A percentile compares a stretch with the other conserved stretches of the same genome.
Evolutionary conservation across 1,140 invertebrate genomes (phyloP).

Genomic region (Amphibalanus amphitrite): DNA sequence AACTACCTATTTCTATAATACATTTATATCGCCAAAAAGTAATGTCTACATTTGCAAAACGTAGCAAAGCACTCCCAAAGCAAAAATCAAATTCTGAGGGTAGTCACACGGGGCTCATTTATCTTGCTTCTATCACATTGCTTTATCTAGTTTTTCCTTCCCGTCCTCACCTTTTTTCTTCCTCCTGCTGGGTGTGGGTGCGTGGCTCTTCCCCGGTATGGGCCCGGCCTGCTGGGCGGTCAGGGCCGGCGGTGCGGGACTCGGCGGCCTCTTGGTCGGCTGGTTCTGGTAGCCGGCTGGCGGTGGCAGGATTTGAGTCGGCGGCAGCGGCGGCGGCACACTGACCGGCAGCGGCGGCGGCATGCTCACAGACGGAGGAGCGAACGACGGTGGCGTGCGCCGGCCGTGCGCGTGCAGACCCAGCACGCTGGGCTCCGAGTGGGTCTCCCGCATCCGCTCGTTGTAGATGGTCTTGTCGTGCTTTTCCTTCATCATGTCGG

Average conservation of each 20-base stretch:
- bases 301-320: not conserved
- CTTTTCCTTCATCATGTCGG: not conserved
- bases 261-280: conserved; percentile 6
- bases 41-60: no score
- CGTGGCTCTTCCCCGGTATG: conserved; percentile 9
- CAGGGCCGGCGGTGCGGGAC: conserved; percentile 7
- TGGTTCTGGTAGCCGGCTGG: conserved; percentile 6
- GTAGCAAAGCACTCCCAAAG: no score
- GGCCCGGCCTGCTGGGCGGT: not conserved
- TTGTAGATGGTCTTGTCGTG: not conserved
- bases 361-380: not conserved
- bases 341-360: conserved; percentile 9
- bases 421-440: conserved; percentile 1
- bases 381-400: conserved; percentile 6
- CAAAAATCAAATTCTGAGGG: no score
- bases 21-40: no score
- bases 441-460: not conserved
- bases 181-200: conserved; percentile 11
- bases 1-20: no score
- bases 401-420: conserved; percentile 12
- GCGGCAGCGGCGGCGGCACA: conserved; percentile 4
- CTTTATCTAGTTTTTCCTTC: no score
- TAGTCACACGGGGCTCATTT: no score
- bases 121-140: no score
- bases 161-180: conserved; percentile 8